phyloP scores from a whole-genome alignment of 2,113 vertebrate species.

The Acanthochromis polyacanthus region DNA sequence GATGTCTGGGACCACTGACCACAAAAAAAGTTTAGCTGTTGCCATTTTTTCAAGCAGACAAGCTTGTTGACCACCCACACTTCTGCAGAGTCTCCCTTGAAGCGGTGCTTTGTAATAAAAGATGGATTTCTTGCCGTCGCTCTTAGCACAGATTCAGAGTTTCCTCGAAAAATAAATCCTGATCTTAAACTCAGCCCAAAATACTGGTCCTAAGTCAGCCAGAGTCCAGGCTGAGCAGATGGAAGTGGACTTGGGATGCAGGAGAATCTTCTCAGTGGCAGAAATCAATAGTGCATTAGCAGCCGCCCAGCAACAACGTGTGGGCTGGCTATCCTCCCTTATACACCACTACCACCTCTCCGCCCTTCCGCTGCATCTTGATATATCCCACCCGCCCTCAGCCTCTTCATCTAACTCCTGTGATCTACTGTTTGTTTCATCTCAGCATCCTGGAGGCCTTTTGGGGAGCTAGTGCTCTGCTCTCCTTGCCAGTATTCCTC shows the following conservation, averaged over 20 bases:
- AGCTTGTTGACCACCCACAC: neutral
- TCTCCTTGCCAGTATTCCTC: constrained; percentile 31
- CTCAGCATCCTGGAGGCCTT: constrained; percentile 54
- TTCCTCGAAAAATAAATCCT: neutral
- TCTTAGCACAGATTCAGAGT: neutral
- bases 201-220: constrained; percentile 14
- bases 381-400: constrained; percentile 54
- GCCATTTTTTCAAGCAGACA: neutral
- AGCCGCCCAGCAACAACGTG: constrained; percentile 42
- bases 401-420: constrained; percentile 64
- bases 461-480: constrained; percentile 37
- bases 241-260: constrained; percentile 19
- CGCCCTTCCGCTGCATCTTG: constrained; percentile 47
- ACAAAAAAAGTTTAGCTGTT: neutral
- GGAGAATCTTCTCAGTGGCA: constrained; percentile 53
- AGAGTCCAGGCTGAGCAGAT: constrained; percentile 31
- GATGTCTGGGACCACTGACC: neutral
- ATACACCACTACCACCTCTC: constrained; percentile 36
- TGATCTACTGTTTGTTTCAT: constrained; percentile 72
- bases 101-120: constrained; percentile 16
- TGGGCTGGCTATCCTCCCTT: constrained; percentile 51
- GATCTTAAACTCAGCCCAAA: constrained; percentile 19
- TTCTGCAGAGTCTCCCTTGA: neutral
- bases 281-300: constrained; percentile 77
- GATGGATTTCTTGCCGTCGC: constrained; percentile 8